Evolutionary conservation across 2,888 invertebrate genomes (phyloP).

Genomic region (Melikaiella ostensackeni): DNA sequence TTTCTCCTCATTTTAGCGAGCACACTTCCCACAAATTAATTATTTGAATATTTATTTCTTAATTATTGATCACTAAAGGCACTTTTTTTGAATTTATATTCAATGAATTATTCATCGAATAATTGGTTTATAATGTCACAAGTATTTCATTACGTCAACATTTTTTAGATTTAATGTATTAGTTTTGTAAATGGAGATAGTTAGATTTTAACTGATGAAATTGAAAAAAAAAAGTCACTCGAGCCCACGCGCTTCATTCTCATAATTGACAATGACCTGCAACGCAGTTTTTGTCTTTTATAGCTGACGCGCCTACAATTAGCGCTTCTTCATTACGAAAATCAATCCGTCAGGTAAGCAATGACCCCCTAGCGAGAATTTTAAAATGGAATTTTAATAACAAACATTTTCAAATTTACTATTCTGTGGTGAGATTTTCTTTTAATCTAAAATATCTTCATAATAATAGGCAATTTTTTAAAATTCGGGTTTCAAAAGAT

Average conservation of each 20-base stretch:
- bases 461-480: too few relatives aligned
- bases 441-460: too few relatives aligned
- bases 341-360: background rate
- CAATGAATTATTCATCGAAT: background rate
- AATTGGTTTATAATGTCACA: background rate
- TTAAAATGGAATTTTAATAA: background rate
- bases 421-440: background rate
- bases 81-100: background rate
- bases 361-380: background rate
- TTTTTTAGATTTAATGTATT: background rate
- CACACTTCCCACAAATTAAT: background rate
- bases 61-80: background rate
- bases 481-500: too few relatives aligned
- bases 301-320: background rate
- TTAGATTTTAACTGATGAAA: background rate
- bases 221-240: background rate
- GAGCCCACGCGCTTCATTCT: background rate
- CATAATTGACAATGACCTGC: background rate
- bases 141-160: background rate
- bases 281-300: background rate
- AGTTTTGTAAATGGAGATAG: background rate
- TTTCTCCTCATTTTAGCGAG: background rate
- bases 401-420: background rate
- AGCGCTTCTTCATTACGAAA: background rate
- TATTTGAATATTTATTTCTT: background rate